phyloP scores from a whole-genome alignment of 1,140 invertebrate species.

The Acromyrmex echinatior region DNA sequence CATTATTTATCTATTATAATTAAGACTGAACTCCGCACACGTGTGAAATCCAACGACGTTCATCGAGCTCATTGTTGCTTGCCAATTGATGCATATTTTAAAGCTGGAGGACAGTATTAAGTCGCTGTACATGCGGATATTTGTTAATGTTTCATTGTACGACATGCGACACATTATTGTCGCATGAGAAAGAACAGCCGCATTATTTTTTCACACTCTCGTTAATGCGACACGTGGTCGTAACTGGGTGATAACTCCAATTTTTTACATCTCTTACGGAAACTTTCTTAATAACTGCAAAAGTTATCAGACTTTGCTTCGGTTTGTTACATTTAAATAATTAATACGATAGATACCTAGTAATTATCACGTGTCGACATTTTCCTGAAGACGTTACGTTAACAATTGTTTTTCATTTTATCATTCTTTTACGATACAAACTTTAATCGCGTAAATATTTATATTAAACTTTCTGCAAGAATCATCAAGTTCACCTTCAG shows the following conservation, averaged over 20 bases:
- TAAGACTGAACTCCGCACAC: conserved; percentile 4
- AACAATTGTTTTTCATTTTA: neutral
- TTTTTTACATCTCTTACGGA: neutral
- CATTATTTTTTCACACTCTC: neutral
- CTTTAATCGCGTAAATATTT: neutral
- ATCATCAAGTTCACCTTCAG: neutral
- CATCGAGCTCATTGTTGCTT: too few relatives aligned
- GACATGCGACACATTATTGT: conserved; percentile 1
- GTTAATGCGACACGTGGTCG: neutral
- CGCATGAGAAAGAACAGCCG: neutral
- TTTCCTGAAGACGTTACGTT: neutral
- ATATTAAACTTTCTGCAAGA: neutral
- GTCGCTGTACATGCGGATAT: conserved; percentile 1
- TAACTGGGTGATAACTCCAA: neutral
- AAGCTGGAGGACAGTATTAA: neutral
- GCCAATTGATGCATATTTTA: conserved; percentile 49
- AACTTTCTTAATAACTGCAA: neutral
- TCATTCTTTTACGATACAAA: neutral
- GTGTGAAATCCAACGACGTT: conserved; percentile 11
- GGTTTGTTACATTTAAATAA: neutral
- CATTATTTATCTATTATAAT: conserved; percentile 23
- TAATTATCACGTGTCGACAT: neutral
- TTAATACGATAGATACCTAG: neutral
- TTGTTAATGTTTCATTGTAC: conserved; percentile 28
- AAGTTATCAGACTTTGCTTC: neutral